Conservation (phyloP, 2,113 vertebrate species). For the Riparia riparia region DNA sequence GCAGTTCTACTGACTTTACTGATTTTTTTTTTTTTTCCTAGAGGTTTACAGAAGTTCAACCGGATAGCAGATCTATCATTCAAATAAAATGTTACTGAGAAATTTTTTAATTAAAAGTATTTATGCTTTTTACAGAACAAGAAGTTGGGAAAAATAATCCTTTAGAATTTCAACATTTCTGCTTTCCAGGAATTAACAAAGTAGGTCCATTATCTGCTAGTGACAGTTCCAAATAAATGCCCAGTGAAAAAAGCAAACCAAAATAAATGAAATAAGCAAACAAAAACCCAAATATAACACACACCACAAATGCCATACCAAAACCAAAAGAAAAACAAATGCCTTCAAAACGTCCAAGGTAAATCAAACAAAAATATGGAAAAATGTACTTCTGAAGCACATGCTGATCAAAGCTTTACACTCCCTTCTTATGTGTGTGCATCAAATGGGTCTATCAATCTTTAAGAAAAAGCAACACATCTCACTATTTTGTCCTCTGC, state of each 20-base stretch:
- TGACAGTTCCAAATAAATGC: background rate
- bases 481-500: conserved; percentile 7
- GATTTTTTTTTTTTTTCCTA: background rate
- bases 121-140: background rate
- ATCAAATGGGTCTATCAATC: background rate
- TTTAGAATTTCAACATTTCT: background rate
- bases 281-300: background rate
- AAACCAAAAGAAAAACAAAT: background rate
- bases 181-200: conserved; percentile 21
- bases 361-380: background rate
- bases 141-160: background rate
- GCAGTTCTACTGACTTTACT: background rate
- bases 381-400: background rate
- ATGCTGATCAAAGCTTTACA: background rate
- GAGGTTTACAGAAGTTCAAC: background rate
- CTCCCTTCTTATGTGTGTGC: background rate
- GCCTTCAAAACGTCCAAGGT: background rate
- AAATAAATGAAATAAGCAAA: background rate
- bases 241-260: background rate
- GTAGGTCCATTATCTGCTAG: background rate
- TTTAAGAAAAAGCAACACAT: background rate
- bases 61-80: background rate
- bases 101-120: background rate
- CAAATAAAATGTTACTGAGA: background rate
- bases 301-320: background rate